Percentiles rank a stretch among this genome's conserved stretches.
Conservation (phyloP, 2,797 vertebrate species). For the Eutrigla gurnardus region DNA sequence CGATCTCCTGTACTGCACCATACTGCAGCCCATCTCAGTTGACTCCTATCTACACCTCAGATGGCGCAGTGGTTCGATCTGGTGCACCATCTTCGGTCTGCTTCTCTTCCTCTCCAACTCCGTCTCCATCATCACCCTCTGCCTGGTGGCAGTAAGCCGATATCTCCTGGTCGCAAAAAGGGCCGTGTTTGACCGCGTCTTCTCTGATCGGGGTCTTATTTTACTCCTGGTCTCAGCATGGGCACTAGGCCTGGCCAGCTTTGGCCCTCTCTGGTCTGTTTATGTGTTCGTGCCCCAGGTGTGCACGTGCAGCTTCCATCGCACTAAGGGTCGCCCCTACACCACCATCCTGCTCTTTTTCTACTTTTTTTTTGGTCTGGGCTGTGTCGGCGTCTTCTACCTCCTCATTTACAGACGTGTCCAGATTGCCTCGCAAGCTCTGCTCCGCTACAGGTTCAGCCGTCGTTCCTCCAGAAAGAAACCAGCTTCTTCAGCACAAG, state of each 20-base stretch:
- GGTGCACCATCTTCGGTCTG: conserved; percentile 88
- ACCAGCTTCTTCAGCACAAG: conserved; percentile 55
- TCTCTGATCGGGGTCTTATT: conserved; percentile 76
- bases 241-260: conserved; percentile 84
- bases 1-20: conserved; percentile 89
- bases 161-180: conserved; percentile 88
- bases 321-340: conserved; percentile 86
- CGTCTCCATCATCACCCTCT: conserved; percentile 90
- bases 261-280: conserved; percentile 87
- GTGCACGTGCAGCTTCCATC: conserved; percentile 94
- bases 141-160: conserved; percentile 87
- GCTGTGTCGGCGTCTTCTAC: conserved; percentile 89
- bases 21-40: conserved; percentile 89
- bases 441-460: conserved; percentile 85
- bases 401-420: conserved; percentile 89
- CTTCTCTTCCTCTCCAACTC: conserved; percentile 91
- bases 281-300: conserved; percentile 88
- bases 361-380: conserved; percentile 89
- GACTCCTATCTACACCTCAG: conserved; percentile 90
- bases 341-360: conserved; percentile 88
- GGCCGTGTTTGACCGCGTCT: conserved; percentile 83
- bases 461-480: conserved; percentile 77
- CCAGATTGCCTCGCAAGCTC: conserved; percentile 75
- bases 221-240: conserved; percentile 83
- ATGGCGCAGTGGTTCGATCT: conserved; percentile 84